Evolutionary conservation across 53 echinoderm and acorn worm genomes (phyloP), one percentile per base, ranked within the genome.

Genomic region (Antedon mediterranea): DNA sequence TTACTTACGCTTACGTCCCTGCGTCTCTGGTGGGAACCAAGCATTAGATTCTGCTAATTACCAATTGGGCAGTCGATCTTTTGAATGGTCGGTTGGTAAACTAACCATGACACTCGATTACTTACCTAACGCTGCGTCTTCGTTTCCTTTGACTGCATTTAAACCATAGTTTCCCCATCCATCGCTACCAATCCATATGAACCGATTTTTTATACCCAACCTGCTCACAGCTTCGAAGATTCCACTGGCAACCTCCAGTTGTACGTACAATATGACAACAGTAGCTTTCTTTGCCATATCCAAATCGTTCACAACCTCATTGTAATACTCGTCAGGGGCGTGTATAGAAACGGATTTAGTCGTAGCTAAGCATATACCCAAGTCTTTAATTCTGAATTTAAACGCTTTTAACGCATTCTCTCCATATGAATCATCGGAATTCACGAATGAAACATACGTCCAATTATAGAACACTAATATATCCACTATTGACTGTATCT

Each of bases 111-210:
- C 37, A 37, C 4, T 37, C 37, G 13, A 70, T 14, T n/a, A 79
- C 97, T 92, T 80, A 97, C 97, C 98, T 32, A 92, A 23, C 27
- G 88, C 92, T 18, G 88, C 90, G 31, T 92, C 90, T 34, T 92
- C 86, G 44, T 90, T 71, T 31, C 78, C 86, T 33, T 43, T 30
- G 20, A 88, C 86, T 0, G 92, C 90, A 29, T 84, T 82, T 0
- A 82, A 43, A 0, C 88, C 92, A 31, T 92, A 92, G 81, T 92
- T 92, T 3, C 92, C 98, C 98, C 98, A 98, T 20, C 92, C 92
- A 75, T 98, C 98, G 76, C 92, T 92, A 0, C 92, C 98, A 18
- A 98, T 90, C 98, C 98, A 98, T 37, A 98, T 92, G 77, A 92
- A 98, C 8, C 84, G 71, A 14, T 81, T 80, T 1, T 43, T 30